Conservation (phyloP, 2,797 vertebrate species). For the Tapirus indicus region DNA sequence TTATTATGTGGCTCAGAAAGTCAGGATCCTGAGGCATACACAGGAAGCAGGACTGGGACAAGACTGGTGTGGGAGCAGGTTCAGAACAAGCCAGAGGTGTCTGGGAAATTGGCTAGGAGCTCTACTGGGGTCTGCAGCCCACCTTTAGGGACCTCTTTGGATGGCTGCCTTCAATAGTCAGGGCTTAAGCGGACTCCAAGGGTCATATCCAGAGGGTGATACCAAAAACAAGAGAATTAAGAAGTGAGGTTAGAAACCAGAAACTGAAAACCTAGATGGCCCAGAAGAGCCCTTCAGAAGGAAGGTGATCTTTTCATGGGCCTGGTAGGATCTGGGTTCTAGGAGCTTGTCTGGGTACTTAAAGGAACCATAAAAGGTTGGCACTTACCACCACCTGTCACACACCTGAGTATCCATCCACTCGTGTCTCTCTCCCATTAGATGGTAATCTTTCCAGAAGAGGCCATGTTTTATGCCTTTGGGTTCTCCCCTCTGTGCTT, state of each 20-base stretch:
- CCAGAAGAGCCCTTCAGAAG: background rate
- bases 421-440: background rate
- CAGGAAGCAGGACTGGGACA: background rate
- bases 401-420: background rate
- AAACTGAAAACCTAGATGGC: constrained; percentile 1
- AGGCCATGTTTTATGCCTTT: background rate
- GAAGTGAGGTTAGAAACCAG: background rate
- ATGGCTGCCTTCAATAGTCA: background rate
- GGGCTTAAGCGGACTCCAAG: background rate
- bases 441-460: background rate
- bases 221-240: background rate
- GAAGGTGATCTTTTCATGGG: background rate
- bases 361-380: background rate
- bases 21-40: background rate
- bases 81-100: background rate
- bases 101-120: background rate
- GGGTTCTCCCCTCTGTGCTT: background rate
- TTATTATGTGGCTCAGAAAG: background rate
- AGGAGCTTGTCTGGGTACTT: background rate
- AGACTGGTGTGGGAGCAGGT: background rate
- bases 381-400: background rate
- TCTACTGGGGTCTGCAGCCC: background rate
- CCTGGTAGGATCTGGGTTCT: background rate
- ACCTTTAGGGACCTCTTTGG: background rate
- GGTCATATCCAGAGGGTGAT: background rate